Conservation (phyloP, 2,113 vertebrate species). For the Oophaga pumilio region DNA sequence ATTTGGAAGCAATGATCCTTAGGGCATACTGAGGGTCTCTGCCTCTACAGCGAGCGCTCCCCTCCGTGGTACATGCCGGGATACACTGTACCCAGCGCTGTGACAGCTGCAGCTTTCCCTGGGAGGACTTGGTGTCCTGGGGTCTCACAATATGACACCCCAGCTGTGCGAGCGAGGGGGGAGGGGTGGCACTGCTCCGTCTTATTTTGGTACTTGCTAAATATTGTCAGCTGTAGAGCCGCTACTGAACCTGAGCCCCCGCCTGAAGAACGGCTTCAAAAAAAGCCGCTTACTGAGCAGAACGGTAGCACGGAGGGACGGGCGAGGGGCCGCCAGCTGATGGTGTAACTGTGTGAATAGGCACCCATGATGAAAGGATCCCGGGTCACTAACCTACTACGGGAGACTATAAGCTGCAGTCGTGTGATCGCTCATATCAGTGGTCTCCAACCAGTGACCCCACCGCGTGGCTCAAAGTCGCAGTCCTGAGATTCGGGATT, state of each 20-base stretch:
- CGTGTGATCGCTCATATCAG: no score
- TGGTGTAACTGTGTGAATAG: background rate
- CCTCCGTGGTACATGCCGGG: background rate
- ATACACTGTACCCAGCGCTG: background rate
- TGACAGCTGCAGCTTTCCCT: constrained; percentile 39
- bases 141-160: constrained; percentile 22
- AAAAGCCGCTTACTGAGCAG: background rate
- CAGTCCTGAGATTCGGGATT: no score
- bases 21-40: background rate
- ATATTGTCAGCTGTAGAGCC: constrained; percentile 4
- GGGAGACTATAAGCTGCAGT: no score
- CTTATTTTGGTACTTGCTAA: constrained; percentile 50
- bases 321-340: background rate
- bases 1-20: background rate
- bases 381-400: no score
- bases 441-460: no score
- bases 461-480: no score
- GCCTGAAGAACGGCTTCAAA: no score
- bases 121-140: constrained; percentile 33
- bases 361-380: no score
- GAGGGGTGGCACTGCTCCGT: background rate
- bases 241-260: background rate
- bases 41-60: background rate
- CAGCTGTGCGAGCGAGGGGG: constrained; percentile 27
- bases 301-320: background rate